Evolutionary conservation across 1,140 invertebrate species (phyloP), one percentile per base, ranked within the genome.

Genomic region (Heliconius congener): DNA sequence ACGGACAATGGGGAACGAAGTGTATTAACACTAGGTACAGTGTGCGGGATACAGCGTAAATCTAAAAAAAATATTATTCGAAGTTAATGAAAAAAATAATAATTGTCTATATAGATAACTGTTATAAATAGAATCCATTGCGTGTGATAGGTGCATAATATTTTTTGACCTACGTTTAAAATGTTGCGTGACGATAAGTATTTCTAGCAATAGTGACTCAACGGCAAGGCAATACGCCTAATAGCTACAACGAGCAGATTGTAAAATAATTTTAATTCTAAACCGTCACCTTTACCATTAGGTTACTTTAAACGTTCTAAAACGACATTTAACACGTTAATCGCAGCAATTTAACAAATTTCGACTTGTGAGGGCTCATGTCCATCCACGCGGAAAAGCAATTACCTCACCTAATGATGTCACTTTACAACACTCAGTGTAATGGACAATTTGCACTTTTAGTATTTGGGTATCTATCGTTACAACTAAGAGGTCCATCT

Each of bases 241-340:
- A 52, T 73, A 46, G 42, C 70, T 71, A 52, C 66, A 23, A 19
- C n/a, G 42, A 16, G 39, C 66, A n/a, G 39, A 50, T 46, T 73
- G 50, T 73, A 55, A 73, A 78, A 78, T 78, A 60, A 50, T 46
- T 73, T 23, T 8, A 66, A 76, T 77, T 82, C 75, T 79, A 82
- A 79, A 80, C 39, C 74, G 81, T 82, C 78, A 83, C 83, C 74
- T 85, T 74, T 81, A 82, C 42, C 13, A 46, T 46, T 46, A 81
- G 79, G 78, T 87, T 84, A 84, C 80, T 85, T 81, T 74, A 81
- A 81, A 83, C 82, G 85, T 81, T 93, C 88, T 79, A 79, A 81
- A 92, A 93, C 91, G 89, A 91, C 89, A 91, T 94, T 93, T 88
- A 90, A 90, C 89, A 92, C 85, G 89, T 91, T 90, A 91, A 94